Base-by-base conservation (phyloP, 2,797 vertebrate genomes). In the Peromyscus nudipes region DNA sequence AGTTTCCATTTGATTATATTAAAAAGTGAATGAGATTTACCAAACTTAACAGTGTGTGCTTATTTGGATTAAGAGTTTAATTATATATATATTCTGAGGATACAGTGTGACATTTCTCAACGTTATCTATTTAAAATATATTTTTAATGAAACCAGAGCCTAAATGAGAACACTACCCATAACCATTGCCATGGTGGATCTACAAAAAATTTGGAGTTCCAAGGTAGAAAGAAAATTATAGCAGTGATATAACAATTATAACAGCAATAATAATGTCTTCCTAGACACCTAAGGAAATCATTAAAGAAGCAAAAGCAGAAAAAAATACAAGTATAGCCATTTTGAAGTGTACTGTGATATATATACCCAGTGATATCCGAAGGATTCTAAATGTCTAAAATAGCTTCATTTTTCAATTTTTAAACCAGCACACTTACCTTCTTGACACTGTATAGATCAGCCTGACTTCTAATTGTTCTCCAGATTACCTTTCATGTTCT, bases 11-110 rank as follows among this genome's bases (percentile, higher is more conserved):
- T 92, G 13, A 94, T 71, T 75, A 79, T 62, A 37, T 40, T 92
- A 37, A 71, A 84, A 76, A 31, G 16, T 64, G 34, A 67, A 29
- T 75, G 34, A 76, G 64, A 10, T 73, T 73, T 73, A 73, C 10
- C 19, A 81, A 82, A 79, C 65, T 69, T 69, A 87, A 69, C 40
- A 19, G 12, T 52, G 8, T 43, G 37, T 52, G 6, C 31, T 86
- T 60, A 82, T n/a, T 95, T 87, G 49, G 25, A 76, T 76, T 95
- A 76, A 21, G 37, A 92, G 82, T 86, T 93, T 67, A 16, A 67
- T 75, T 25, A 27, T 4, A n/a, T 29, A 55, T 1, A 34, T 16
- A 29, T 80, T 85, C 14, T 34, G 10, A 73, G 25, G 17, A 87
- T 52, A 67, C 37, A 46, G n/a, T 52, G n/a, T 76, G 69, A 55